Conservation (phyloP, 2,888 invertebrate genomes). For the Halictus ligatus region DNA sequence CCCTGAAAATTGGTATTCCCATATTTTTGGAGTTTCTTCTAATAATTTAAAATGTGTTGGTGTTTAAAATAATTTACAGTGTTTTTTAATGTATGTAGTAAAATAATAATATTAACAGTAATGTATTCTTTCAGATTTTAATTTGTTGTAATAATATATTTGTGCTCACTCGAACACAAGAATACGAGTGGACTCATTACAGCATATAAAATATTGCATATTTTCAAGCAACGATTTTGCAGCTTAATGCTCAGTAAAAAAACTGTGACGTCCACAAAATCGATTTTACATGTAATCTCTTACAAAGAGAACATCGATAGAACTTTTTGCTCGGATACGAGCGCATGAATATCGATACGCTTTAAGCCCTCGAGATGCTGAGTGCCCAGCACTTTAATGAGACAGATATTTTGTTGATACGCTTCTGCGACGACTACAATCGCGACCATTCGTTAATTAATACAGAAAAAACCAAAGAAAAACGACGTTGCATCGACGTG, state of each 20-base stretch:
- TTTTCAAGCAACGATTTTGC: not conserved
- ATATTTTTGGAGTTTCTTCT: no score
- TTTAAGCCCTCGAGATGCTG: not conserved
- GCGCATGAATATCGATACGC: not conserved
- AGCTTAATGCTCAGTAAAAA: not conserved
- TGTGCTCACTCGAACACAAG: no score
- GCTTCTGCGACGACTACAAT: not conserved
- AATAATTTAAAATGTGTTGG: no score
- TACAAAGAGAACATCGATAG: not conserved
- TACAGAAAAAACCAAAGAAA: not conserved
- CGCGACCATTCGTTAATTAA: conserved; percentile 25
- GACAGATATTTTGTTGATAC: not conserved
- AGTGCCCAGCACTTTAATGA: not conserved
- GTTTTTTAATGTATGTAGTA: no score
- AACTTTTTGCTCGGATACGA: not conserved
- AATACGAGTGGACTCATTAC: no score
- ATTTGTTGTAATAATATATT: no score
- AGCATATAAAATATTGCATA: not conserved
- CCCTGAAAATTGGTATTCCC: no score
- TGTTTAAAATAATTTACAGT: no score
- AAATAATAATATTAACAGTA: no score
- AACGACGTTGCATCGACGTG: not conserved
- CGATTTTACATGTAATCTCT: not conserved
- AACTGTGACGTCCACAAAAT: not conserved
- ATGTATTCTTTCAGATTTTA: no score